Evolutionary conservation across 1,140 invertebrate genomes (phyloP).

Genomic region (Lucilia sericata): DNA sequence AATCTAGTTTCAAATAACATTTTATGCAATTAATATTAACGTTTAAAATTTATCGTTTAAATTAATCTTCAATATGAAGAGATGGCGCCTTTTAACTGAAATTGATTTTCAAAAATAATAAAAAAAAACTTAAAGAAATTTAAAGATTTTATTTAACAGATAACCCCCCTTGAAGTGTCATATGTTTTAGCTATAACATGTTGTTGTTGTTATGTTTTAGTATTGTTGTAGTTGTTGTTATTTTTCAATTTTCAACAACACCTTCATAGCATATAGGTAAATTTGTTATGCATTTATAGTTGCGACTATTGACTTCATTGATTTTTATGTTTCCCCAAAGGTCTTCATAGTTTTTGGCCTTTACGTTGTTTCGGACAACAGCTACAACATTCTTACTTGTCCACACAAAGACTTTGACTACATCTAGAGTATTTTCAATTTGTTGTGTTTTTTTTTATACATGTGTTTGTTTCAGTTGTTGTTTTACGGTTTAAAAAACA

Average conservation of each 20-base stretch:
- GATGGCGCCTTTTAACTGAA: background rate
- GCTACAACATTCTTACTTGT: background rate
- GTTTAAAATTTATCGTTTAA: background rate
- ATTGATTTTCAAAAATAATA: background rate
- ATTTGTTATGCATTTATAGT: background rate
- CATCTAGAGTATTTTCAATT: background rate
- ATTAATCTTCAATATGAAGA: background rate
- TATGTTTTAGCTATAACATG: background rate
- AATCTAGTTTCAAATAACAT: background rate
- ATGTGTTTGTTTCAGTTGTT: background rate
- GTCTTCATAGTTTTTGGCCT: constrained; percentile 33
- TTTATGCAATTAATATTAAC: background rate
- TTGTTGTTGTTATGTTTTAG: background rate
- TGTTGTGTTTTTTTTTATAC: background rate
- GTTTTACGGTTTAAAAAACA: background rate
- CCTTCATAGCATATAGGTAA: background rate
- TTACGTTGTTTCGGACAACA: background rate
- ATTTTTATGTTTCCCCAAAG: constrained; percentile 34
- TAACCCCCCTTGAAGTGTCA: constrained; percentile 9
- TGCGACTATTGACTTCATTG: background rate
- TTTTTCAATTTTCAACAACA: background rate
- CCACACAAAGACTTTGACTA: background rate
- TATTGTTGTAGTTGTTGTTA: background rate
- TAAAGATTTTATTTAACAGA: background rate
- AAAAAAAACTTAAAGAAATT: background rate